phyloP scores from a whole-genome alignment of 2,113 vertebrate genomes.

The Solea solea region DNA sequence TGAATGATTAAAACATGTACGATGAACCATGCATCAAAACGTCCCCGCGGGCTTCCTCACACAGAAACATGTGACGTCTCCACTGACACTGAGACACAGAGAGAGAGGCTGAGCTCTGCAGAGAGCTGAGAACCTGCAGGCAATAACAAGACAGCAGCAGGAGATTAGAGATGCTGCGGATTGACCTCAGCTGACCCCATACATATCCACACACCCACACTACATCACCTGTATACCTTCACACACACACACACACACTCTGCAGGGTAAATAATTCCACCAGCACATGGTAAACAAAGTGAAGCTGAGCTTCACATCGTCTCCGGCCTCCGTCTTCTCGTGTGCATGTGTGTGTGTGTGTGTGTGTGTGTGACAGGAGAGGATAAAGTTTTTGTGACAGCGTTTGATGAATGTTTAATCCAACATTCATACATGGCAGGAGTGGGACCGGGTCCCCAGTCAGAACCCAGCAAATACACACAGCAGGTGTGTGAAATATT shows the following conservation, averaged over 20 bases:
- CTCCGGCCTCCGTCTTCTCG: slow-evolving; percentile 35
- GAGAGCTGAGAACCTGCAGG: slow-evolving; percentile 53
- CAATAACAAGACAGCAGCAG: slow-evolving; percentile 68
- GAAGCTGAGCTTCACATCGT: slow-evolving; percentile 45
- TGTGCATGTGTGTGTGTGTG: slow-evolving; percentile 33
- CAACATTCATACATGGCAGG: slow-evolving; percentile 76
- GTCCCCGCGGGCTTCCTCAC: slow-evolving; percentile 71
- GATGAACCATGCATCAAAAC: slow-evolving; percentile 81
- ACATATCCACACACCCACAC: slow-evolving; percentile 64
- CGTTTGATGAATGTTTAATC: slow-evolving; percentile 84
- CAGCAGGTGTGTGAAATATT: slow-evolving; percentile 85
- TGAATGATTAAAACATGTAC: slow-evolving; percentile 84
- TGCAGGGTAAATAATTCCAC: slow-evolving; percentile 61
- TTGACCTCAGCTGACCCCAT: slow-evolving; percentile 69
- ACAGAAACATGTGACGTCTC: slow-evolving; percentile 71
- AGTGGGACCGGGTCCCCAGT: slow-evolving; percentile 76
- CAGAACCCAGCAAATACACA: slow-evolving; percentile 78
- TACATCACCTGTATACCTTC: slow-evolving; percentile 51
- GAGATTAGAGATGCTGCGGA: slow-evolving; percentile 67
- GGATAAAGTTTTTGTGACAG: slow-evolving; percentile 83
- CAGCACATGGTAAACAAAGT: slow-evolving; percentile 29
- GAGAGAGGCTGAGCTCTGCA: too few relatives aligned
- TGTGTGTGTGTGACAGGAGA: slow-evolving; percentile 69
- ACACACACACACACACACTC: slow-evolving; percentile 42
- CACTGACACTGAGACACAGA: slow-evolving; percentile 51